A percentile compares a stretch with the other conserved stretches of the same genome.
Evolutionary conservation across 2,113 vertebrate genomes (phyloP).

Genomic region (Elephantulus edwardii): DNA sequence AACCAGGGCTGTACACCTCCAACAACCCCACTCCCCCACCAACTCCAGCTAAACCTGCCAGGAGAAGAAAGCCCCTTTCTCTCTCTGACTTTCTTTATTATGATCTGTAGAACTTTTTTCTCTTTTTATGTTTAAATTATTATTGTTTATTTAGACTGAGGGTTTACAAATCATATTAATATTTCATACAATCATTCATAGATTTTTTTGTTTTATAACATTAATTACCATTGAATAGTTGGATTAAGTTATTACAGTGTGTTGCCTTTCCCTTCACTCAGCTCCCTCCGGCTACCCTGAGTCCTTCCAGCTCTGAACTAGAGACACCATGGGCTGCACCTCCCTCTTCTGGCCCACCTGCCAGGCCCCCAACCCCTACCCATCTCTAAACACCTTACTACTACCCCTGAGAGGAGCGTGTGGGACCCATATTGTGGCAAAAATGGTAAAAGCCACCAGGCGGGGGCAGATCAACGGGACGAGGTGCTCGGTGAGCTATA

Average conservation of each 20-base stretch:
- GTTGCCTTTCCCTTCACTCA: too few relatives aligned
- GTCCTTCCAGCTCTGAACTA: background rate
- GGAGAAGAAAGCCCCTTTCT: background rate
- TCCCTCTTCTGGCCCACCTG: background rate
- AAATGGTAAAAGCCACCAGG: background rate
- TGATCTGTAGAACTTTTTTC: too few relatives aligned
- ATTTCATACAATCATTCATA: too few relatives aligned
- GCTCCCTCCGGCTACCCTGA: too few relatives aligned
- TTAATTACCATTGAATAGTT: too few relatives aligned
- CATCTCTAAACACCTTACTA: background rate
- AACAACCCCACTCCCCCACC: background rate
- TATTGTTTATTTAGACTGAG: too few relatives aligned
- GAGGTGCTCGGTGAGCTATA: background rate
- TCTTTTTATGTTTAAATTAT: too few relatives aligned
- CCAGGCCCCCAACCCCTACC: background rate
- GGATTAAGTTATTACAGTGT: too few relatives aligned
- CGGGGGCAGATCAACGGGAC: background rate
- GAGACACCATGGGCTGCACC: background rate
- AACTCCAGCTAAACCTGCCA: background rate
- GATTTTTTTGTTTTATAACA: too few relatives aligned
- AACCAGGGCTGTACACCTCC: background rate
- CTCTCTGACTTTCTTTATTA: background rate
- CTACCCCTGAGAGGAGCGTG: background rate
- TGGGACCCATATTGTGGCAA: background rate
- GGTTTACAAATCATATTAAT: too few relatives aligned